phyloP scores from a whole-genome alignment of 2,797 vertebrate genomes.

The Pampus argenteus region DNA sequence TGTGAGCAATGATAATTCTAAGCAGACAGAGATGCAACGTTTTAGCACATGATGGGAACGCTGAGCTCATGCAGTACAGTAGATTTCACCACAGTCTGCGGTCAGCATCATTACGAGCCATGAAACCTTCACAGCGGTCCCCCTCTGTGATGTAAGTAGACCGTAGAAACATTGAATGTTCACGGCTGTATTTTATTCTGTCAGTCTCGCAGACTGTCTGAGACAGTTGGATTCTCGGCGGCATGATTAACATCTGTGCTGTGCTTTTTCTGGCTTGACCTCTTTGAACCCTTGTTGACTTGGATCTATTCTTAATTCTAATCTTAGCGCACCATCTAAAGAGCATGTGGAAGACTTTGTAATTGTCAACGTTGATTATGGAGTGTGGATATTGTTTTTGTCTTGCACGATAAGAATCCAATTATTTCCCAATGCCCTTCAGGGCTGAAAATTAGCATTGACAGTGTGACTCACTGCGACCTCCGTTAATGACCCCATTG shows the following conservation, averaged over 20 bases:
- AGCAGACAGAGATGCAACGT: neutral
- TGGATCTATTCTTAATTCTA: conserved; percentile 34
- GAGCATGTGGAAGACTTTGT: conserved; percentile 14
- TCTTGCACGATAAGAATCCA: conserved; percentile 45
- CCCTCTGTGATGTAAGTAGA: neutral
- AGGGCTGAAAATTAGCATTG: conserved; percentile 51
- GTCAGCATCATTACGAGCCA: neutral
- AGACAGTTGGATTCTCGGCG: neutral
- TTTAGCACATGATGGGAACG: neutral
- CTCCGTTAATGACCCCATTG: conserved; percentile 23
- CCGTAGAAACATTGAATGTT: neutral
- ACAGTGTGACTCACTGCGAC: conserved; percentile 36
- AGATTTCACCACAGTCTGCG: neutral
- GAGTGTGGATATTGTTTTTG: conserved; percentile 33
- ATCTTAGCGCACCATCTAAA: neutral
- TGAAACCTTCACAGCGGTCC: neutral
- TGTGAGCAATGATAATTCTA: neutral
- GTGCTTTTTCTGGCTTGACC: neutral
- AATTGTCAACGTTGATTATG: conserved; percentile 50
- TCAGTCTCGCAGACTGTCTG: neutral
- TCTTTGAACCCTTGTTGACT: conserved; percentile 12
- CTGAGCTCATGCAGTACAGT: too few relatives aligned
- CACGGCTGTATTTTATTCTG: neutral
- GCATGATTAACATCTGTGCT: conserved; percentile 1
- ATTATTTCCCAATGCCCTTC: conserved; percentile 43